Conservation (phyloP, 2,888 invertebrate genomes). For the Pherbina coryleti region DNA sequence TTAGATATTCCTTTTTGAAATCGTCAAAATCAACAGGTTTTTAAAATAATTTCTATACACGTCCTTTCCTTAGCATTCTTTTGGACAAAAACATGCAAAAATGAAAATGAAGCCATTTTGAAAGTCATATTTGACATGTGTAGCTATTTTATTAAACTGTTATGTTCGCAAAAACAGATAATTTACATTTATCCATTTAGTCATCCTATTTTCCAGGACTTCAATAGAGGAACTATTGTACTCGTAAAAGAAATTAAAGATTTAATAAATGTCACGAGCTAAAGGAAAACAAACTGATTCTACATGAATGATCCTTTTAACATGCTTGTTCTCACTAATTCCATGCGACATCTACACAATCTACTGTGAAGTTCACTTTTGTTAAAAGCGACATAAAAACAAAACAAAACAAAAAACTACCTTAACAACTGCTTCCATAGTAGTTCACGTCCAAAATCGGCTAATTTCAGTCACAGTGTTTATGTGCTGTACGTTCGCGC, state of each 20-base stretch:
- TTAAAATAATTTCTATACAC: no score
- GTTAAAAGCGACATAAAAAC: not conserved
- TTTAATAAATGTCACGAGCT: not conserved
- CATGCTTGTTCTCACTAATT: slow-evolving; percentile 64
- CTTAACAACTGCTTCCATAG: slow-evolving; percentile 19
- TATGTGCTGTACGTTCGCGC: slow-evolving; percentile 17
- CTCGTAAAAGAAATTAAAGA: no score
- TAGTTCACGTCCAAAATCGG: slow-evolving; percentile 16
- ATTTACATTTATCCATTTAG: not conserved
- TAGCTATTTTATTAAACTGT: not conserved
- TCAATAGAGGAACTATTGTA: no score
- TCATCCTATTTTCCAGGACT: not conserved
- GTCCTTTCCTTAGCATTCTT: no score
- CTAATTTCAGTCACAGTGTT: slow-evolving; percentile 25
- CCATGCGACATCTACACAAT: slow-evolving; percentile 61
- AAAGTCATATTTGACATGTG: not conserved
- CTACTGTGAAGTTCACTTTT: not conserved
- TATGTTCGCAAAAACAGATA: not conserved
- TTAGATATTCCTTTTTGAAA: no score
- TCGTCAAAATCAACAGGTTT: no score
- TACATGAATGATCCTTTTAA: slow-evolving; percentile 64
- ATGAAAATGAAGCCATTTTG: no score
- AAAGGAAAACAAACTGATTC: slow-evolving; percentile 7
- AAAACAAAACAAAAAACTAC: not conserved
- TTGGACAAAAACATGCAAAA: no score